phyloP scores from a whole-genome alignment of 2,888 invertebrate genomes.

The Drosophila fulvimacula region DNA sequence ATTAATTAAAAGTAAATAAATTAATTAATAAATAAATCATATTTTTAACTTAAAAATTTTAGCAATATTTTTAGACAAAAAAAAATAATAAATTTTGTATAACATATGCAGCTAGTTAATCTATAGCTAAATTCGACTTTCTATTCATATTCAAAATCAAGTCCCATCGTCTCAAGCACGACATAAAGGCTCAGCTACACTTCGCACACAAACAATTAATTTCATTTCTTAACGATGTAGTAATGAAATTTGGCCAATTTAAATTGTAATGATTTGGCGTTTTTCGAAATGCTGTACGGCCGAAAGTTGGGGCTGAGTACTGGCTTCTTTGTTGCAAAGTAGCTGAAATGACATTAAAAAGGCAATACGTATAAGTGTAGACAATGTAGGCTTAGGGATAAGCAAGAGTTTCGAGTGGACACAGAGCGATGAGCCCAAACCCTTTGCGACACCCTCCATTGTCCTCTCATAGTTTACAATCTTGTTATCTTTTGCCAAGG shows the following conservation, averaged over 20 bases:
- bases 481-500: slow-evolving; percentile 66
- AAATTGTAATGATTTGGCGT: slow-evolving; percentile 78
- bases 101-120: too few relatives aligned
- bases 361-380: slow-evolving; percentile 54
- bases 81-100: too few relatives aligned
- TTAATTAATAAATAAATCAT: too few relatives aligned
- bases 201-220: slow-evolving; percentile 48
- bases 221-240: slow-evolving; percentile 35
- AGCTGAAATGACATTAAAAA: slow-evolving; percentile 77
- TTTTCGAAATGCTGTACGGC: slow-evolving; percentile 62
- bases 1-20: too few relatives aligned
- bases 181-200: background rate
- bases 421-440: slow-evolving; percentile 55
- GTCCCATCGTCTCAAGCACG: background rate
- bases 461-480: slow-evolving; percentile 72
- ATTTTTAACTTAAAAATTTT: too few relatives aligned
- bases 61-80: too few relatives aligned
- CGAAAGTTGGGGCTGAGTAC: slow-evolving; percentile 29
- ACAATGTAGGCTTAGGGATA: slow-evolving; percentile 41
- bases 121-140: background rate
- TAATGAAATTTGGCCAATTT: slow-evolving; percentile 54
- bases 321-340: slow-evolving; percentile 57
- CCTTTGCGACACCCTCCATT: slow-evolving; percentile 22
- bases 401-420: slow-evolving; percentile 30
- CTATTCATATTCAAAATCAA: background rate